phyloP scores from a whole-genome alignment of 2,113 vertebrate species.

The Oreochromis niloticus region DNA sequence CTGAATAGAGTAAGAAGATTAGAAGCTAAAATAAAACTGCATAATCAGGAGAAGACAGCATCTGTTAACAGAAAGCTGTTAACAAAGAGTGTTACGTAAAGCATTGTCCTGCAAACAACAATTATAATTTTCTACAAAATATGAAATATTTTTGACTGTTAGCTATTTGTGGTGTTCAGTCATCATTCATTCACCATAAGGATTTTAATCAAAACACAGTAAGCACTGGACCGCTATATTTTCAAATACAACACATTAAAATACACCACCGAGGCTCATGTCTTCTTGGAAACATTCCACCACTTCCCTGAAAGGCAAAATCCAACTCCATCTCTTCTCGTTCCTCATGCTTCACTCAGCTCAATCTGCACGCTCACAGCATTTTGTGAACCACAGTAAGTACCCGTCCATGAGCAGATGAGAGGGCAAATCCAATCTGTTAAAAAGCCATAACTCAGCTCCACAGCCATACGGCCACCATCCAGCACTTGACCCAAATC shows the following conservation, averaged over 20 bases:
- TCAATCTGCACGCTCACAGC: neutral
- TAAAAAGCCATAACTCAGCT: conserved; percentile 53
- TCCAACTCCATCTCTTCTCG: neutral
- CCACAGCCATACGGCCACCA: conserved; percentile 9
- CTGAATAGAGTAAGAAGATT: neutral
- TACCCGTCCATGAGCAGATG: conserved; percentile 14
- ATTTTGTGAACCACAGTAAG: conserved; percentile 18
- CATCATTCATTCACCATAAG: neutral
- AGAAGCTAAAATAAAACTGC: neutral
- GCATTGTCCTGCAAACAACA: neutral
- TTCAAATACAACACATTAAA: neutral
- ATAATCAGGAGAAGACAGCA: neutral
- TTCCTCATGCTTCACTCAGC: neutral
- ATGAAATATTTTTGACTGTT: neutral
- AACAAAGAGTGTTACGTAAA: neutral
- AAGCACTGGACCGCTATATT: neutral
- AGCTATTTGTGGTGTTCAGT: neutral
- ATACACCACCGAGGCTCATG: neutral
- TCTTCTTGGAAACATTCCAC: neutral
- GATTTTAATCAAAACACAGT: neutral
- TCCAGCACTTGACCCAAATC: conserved; percentile 55
- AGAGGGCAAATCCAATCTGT: conserved; percentile 57
- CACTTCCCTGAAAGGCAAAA: neutral
- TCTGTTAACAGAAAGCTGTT: neutral
- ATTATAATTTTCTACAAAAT: neutral